Conservation (phyloP, 2,888 invertebrate genomes). For the Polietes domitor region DNA sequence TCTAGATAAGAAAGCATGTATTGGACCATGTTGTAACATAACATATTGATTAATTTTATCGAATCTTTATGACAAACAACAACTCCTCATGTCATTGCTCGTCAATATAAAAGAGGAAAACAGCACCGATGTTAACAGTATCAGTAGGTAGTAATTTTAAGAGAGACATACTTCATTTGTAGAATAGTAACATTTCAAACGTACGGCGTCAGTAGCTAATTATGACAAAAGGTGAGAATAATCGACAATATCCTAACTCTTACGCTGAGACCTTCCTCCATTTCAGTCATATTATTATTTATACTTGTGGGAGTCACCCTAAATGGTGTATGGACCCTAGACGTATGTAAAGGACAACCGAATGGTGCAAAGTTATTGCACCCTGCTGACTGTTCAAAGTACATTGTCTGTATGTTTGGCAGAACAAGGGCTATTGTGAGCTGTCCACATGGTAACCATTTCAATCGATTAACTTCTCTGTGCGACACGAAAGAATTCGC, state of each 20-base stretch:
- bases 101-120: background rate
- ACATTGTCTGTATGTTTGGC: conserved; percentile 22
- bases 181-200: background rate
- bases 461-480: conserved; percentile 23
- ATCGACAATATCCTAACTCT: background rate
- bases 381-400: conserved; percentile 32
- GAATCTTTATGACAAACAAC: background rate
- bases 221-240: conserved; percentile 16
- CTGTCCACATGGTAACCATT: conserved; percentile 1
- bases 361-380: conserved; percentile 18
- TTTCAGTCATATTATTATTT: background rate
- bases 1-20: conserved; percentile 4
- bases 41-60: background rate
- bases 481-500: conserved; percentile 1
- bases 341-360: conserved; percentile 21
- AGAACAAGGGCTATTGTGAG: background rate
- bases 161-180: background rate
- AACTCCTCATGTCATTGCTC: background rate
- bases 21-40: background rate
- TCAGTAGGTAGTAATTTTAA: background rate
- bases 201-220: background rate
- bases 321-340: background rate
- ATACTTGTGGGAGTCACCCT: background rate
- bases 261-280: background rate
- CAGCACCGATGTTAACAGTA: background rate